Conservation (phyloP, 2,113 vertebrate species). For the Gambusia affinis region DNA sequence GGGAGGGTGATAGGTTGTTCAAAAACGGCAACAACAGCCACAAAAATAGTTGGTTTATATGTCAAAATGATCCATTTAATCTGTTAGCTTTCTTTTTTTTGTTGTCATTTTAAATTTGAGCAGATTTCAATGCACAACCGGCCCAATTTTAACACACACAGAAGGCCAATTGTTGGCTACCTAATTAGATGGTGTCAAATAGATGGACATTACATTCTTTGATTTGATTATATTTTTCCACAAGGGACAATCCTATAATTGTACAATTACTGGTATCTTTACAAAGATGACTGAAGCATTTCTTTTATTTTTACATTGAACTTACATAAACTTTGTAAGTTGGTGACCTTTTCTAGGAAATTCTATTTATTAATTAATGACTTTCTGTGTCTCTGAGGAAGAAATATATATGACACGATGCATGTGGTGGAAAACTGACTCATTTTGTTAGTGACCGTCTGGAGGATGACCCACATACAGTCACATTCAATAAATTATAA, state of each 20-base stretch:
- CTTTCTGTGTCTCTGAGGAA: no score
- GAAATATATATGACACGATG: no score
- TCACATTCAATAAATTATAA: no score
- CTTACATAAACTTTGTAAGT: no score
- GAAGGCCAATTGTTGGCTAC: background rate
- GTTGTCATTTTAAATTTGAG: background rate
- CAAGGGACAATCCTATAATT: background rate
- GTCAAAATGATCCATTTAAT: slow-evolving; percentile 14
- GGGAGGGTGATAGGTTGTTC: slow-evolving; percentile 25
- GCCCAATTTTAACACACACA: background rate
- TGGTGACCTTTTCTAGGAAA: no score
- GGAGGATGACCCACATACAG: no score
- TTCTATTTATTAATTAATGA: no score
- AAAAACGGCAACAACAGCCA: slow-evolving; percentile 23
- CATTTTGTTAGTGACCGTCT: no score
- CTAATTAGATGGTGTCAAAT: background rate
- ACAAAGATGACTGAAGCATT: no score
- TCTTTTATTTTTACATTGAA: no score
- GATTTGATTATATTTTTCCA: background rate
- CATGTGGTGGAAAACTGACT: no score
- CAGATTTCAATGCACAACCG: slow-evolving; percentile 1
- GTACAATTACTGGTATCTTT: no score
- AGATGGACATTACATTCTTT: background rate
- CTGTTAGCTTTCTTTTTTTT: background rate
- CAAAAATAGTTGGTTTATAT: slow-evolving; percentile 27